Evolutionary conservation across 2,797 vertebrate genomes (phyloP).

Genomic region (Geotrypetes seraphini): DNA sequence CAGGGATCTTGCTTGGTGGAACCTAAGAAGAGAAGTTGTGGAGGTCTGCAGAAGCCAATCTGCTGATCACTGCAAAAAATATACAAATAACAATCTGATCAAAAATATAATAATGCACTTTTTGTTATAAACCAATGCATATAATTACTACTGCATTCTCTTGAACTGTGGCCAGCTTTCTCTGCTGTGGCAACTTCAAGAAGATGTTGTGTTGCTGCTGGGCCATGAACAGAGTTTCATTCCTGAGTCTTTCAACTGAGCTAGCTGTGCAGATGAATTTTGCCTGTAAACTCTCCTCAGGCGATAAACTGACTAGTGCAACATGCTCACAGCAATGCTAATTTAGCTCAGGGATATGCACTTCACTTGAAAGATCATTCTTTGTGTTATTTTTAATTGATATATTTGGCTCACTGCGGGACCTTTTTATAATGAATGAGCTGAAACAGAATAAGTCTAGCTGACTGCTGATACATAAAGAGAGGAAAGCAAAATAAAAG

Average conservation of each 20-base stretch:
- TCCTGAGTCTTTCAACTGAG: slow-evolving; percentile 58
- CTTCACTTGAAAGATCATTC: slow-evolving; percentile 68
- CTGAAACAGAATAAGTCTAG: slow-evolving; percentile 17
- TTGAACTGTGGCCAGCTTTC: slow-evolving; percentile 39
- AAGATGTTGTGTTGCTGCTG: slow-evolving; percentile 42
- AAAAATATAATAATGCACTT: slow-evolving; percentile 27
- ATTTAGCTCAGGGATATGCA: slow-evolving; percentile 70
- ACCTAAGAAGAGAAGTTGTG: too few relatives aligned
- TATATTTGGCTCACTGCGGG: slow-evolving; percentile 32
- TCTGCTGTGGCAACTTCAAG: slow-evolving; percentile 39
- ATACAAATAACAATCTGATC: slow-evolving; percentile 22
- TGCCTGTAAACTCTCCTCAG: slow-evolving; percentile 74
- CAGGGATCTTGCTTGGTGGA: too few relatives aligned
- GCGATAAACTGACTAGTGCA: slow-evolving; percentile 65
- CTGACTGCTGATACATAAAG: slow-evolving; percentile 15
- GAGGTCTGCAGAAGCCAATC: too few relatives aligned
- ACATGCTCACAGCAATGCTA: slow-evolving; percentile 69
- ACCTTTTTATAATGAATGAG: slow-evolving; percentile 5
- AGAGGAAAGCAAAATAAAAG: slow-evolving; percentile 20
- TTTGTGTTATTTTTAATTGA: slow-evolving; percentile 41
- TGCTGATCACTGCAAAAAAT: slow-evolving; percentile 13
- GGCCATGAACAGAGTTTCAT: slow-evolving; percentile 20
- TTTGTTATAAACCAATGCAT: slow-evolving; percentile 22
- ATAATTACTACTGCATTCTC: slow-evolving; percentile 26
- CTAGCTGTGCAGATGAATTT: slow-evolving; percentile 64